Percentiles rank a stretch among this genome's conserved stretches.
Evolutionary conservation across 2,888 invertebrate species (phyloP).

Genomic region (Rhodophaea formosa): DNA sequence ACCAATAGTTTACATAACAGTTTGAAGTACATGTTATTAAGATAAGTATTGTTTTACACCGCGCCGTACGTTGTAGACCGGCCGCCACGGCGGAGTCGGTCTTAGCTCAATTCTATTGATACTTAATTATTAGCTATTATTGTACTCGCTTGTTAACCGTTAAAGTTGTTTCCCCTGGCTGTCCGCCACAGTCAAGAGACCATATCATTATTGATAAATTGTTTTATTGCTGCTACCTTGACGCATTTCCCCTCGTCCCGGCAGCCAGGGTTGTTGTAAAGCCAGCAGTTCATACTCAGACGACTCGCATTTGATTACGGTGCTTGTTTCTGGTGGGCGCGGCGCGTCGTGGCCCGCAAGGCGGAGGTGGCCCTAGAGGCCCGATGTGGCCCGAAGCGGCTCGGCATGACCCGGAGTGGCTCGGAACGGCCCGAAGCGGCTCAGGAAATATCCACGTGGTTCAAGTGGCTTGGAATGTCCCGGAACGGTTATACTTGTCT

Average conservation of each 20-base stretch:
- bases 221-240: conserved; percentile 7
- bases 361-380: not conserved
- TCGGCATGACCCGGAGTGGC: too few species aligned
- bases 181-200: conserved; percentile 24
- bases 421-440: too few species aligned
- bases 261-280: conserved; percentile 3
- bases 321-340: conserved; percentile 49
- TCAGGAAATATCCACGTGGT: too few species aligned
- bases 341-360: conserved; percentile 29
- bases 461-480: too few species aligned
- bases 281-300: conserved; percentile 47
- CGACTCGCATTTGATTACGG: conserved; percentile 65
- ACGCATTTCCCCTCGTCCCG: not conserved
- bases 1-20: conserved; percentile 9
- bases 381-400: too few species aligned
- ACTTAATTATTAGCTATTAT: conserved; percentile 61
- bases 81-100: conserved; percentile 39
- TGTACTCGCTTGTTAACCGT: conserved; percentile 70
- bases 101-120: conserved; percentile 78
- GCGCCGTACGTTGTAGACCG: conserved; percentile 3
- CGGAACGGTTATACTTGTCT: too few species aligned
- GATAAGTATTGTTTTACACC: conserved; percentile 13
- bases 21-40: conserved; percentile 14
- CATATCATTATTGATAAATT: conserved; percentile 6
- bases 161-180: conserved; percentile 44